Evolutionary conservation across 2,113 vertebrate species (phyloP).

Genomic region (Pogonocichla stellata): DNA sequence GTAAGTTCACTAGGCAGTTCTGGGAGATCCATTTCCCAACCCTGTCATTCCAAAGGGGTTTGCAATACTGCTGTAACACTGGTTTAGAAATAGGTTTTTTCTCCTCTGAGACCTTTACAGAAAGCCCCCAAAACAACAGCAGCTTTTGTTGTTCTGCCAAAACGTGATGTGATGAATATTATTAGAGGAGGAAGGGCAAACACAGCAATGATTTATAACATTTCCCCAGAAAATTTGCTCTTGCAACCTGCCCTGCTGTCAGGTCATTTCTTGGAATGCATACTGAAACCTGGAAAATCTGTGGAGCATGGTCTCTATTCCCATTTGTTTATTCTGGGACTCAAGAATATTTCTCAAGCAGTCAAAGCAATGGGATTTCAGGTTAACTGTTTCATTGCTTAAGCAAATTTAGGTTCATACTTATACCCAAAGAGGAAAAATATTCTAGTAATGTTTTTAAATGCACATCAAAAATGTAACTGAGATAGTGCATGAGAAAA

Average conservation of each 20-base stretch:
- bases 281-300: constrained; percentile 53
- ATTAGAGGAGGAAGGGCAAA: neutral
- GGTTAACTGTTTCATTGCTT: constrained; percentile 41
- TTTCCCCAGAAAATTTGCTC: constrained; percentile 29
- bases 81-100: neutral
- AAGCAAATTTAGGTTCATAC: neutral
- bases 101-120: neutral
- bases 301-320: constrained; percentile 18
- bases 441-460: neutral
- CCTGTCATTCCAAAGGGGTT: neutral
- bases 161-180: neutral
- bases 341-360: constrained; percentile 44
- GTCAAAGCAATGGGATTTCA: neutral
- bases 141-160: constrained; percentile 42
- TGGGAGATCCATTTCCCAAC: constrained; percentile 11
- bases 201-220: constrained; percentile 16
- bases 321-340: constrained; percentile 56
- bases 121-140: constrained; percentile 12
- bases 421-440: neutral
- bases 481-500: neutral
- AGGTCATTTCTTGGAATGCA: constrained; percentile 45
- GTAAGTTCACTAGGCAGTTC: neutral
- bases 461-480: neutral
- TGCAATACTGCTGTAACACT: constrained; percentile 1
- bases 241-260: constrained; percentile 37